phyloP scores from a whole-genome alignment of 2,113 vertebrate genomes.

The Ceyx cyanopectus region DNA sequence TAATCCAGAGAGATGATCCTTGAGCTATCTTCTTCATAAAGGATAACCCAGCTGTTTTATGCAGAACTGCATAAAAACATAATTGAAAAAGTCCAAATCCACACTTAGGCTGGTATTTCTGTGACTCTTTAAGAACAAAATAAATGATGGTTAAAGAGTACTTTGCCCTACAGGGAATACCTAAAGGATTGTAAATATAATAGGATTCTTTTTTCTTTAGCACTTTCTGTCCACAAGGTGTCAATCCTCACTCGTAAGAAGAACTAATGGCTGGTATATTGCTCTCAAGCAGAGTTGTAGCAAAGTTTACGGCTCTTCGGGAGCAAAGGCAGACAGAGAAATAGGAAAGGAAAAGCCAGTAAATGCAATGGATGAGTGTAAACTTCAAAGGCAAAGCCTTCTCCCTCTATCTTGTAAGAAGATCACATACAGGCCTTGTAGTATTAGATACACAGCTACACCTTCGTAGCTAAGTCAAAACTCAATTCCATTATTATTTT shows the following conservation, averaged over 20 bases:
- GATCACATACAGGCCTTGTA: neutral
- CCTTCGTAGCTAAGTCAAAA: neutral
- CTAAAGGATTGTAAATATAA: neutral
- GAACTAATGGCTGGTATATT: neutral
- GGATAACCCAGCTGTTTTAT: neutral
- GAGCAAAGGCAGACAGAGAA: neutral
- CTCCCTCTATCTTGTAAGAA: neutral
- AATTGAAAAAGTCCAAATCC: neutral
- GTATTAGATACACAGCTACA: neutral
- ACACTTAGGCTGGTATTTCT: neutral
- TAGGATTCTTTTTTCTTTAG: neutral
- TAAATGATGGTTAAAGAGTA: neutral
- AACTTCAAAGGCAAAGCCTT: neutral
- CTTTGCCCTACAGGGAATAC: neutral
- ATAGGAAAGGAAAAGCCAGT: neutral
- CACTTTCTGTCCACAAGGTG: constrained; percentile 58
- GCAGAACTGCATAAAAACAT: neutral
- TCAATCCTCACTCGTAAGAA: constrained; percentile 32
- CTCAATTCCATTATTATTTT: neutral
- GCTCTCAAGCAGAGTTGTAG: neutral
- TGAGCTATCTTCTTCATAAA: neutral
- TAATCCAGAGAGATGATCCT: neutral
- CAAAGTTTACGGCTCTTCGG: neutral
- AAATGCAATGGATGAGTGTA: neutral
- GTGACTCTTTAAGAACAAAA: neutral